Evolutionary conservation across 2,797 vertebrate species (phyloP).

Genomic region (Sternotherus odoratus): DNA sequence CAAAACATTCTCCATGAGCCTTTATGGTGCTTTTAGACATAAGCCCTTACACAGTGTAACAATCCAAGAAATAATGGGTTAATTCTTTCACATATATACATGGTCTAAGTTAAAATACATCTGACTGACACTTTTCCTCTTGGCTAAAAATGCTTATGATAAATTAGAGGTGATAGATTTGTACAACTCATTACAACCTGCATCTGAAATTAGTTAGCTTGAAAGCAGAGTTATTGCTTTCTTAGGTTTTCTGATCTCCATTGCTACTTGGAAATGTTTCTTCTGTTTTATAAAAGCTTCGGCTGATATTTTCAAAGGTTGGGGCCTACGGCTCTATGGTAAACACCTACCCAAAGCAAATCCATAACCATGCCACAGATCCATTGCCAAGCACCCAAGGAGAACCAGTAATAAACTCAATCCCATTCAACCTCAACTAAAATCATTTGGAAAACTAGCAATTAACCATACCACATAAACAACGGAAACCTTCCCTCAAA

Average conservation of each 20-base stretch:
- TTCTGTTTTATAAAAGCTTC: not conserved
- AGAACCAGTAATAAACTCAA: not conserved
- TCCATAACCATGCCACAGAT: not conserved
- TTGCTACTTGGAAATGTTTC: not conserved
- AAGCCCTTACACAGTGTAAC: fast-evolving
- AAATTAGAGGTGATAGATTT: not conserved
- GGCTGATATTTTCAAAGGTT: not conserved
- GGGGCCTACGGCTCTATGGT: fast-evolving
- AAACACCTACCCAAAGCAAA: not conserved
- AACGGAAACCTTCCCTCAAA: not conserved
- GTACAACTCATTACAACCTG: not conserved
- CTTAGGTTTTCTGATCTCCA: not conserved
- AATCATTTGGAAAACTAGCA: not conserved
- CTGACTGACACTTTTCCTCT: not conserved
- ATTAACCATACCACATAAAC: not conserved
- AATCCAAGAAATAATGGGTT: not conserved
- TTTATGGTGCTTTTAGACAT: not conserved
- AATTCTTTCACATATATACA: not conserved
- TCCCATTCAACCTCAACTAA: not conserved
- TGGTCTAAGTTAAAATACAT: not conserved
- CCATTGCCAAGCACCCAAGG: not conserved
- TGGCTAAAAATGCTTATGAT: not conserved
- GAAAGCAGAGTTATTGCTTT: not conserved
- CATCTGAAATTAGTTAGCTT: not conserved
- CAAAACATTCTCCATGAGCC: slow-evolving; percentile 1